Percentiles rank a stretch among this genome's conserved stretches.
phyloP scores from a whole-genome alignment of 2,888 invertebrate genomes.

The Sarcophaga subvicina region DNA sequence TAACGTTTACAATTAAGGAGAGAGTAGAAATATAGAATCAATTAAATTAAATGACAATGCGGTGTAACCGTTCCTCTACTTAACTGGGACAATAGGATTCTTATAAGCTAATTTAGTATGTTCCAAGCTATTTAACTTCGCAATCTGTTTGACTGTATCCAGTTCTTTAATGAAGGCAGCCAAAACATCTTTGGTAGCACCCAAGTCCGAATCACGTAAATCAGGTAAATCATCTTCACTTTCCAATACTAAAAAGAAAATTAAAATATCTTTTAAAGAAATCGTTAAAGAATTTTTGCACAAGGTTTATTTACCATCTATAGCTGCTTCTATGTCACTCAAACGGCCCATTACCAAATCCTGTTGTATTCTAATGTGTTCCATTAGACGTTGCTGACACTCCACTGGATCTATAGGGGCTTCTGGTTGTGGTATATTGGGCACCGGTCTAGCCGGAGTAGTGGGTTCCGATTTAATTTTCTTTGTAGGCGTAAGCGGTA shows the following conservation, averaged over 20 bases:
- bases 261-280: not conserved
- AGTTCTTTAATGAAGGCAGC: conserved; percentile 89
- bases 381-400: conserved; percentile 89
- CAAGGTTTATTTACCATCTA: conserved; percentile 83
- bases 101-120: conserved; percentile 73
- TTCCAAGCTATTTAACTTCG: conserved; percentile 82
- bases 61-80: conserved; percentile 52
- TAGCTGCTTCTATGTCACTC: conserved; percentile 88
- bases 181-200: conserved; percentile 87
- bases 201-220: conserved; percentile 84
- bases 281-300: not conserved
- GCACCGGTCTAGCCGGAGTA: conserved; percentile 70
- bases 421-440: conserved; percentile 88
- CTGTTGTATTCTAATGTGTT: conserved; percentile 90
- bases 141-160: conserved; percentile 86
- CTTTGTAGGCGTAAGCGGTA: conserved; percentile 67
- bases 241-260: conserved; percentile 75
- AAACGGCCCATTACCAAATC: conserved; percentile 87
- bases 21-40: not conserved
- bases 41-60: too few species aligned
- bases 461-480: conserved; percentile 74
- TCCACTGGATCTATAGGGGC: conserved; percentile 90
- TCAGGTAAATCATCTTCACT: conserved; percentile 80
- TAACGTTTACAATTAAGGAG: conserved; percentile 26
- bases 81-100: conserved; percentile 37